These are phyloP conservation scores for Phortica variegata DNA, from an alignment of 1,140 invertebrate species.

Conservation along the genomic window DNA sequence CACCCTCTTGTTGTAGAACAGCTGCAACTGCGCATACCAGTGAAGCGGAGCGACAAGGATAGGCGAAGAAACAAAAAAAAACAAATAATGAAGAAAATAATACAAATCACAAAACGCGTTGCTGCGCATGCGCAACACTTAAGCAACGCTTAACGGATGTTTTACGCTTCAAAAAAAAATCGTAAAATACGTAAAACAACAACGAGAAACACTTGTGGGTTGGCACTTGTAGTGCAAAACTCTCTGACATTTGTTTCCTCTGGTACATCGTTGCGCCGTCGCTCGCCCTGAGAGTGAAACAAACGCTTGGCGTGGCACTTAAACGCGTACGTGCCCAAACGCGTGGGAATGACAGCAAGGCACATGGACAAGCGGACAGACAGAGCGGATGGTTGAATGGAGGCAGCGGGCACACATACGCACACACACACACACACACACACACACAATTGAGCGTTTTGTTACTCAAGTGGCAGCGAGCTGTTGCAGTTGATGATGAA, in stretches of 20 bases:
- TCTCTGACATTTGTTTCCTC: constrained; percentile 46
- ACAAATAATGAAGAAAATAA: background rate
- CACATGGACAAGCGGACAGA: constrained; percentile 18
- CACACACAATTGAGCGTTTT: no score
- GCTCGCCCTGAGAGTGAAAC: background rate
- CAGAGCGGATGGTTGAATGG: constrained; percentile 1
- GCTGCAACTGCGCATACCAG: no score
- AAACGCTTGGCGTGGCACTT: constrained; percentile 14
- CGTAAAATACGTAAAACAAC: no score
- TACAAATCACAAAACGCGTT: background rate
- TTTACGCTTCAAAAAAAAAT: constrained; percentile 7
- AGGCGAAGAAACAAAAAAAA: constrained; percentile 16
- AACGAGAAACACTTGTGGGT: constrained; percentile 23
- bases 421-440: no score
- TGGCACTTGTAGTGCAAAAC: constrained; percentile 46
- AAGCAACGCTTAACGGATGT: constrained; percentile 48
- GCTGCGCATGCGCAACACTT: constrained; percentile 33
- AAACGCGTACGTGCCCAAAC: constrained; percentile 49
- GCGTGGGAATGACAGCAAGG: constrained; percentile 45
- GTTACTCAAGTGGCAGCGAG: no score
- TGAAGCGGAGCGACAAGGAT: constrained; percentile 8
- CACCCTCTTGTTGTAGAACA: no score
- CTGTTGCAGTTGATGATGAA: no score
- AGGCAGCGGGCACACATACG: constrained; percentile 6
- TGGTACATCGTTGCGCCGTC: constrained; percentile 8